Evolutionary conservation across 2,113 vertebrate species (phyloP).

Genomic region (Phalacrocorax carbo): DNA sequence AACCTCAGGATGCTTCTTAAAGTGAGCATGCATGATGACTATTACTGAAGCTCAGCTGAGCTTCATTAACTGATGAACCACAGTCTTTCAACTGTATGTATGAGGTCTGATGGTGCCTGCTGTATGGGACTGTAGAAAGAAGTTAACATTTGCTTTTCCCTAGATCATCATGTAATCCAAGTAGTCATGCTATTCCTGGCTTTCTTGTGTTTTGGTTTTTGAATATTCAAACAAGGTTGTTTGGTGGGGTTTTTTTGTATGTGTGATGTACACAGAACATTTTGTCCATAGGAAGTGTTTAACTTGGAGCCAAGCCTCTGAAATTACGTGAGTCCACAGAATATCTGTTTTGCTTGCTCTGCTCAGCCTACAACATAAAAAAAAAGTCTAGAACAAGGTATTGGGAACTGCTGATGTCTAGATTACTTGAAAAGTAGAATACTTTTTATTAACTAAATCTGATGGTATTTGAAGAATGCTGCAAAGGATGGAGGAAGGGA

Average conservation of each 20-base stretch:
- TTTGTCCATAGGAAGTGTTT: neutral
- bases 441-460: neutral
- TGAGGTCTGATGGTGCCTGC: neutral
- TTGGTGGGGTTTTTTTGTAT: neutral
- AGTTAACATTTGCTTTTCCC: neutral
- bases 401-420: neutral
- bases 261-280: neutral
- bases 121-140: neutral
- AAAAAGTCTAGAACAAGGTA: neutral
- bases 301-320: neutral
- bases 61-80: neutral
- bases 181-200: neutral
- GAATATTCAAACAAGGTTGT: neutral
- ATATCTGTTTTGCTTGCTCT: neutral
- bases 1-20: neutral
- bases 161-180: neutral
- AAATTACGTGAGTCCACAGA: neutral
- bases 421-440: neutral
- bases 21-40: neutral
- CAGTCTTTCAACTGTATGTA: neutral
- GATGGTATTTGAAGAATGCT: neutral
- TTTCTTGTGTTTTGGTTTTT: neutral
- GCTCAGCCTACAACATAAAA: neutral
- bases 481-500: neutral
- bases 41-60: neutral